Percentiles rank a stretch among this genome's conserved stretches.
These are phyloP conservation scores for Drosophila ercepeae DNA, from an alignment of 1,140 invertebrate genomes.

Conservation along the genomic window DNA sequence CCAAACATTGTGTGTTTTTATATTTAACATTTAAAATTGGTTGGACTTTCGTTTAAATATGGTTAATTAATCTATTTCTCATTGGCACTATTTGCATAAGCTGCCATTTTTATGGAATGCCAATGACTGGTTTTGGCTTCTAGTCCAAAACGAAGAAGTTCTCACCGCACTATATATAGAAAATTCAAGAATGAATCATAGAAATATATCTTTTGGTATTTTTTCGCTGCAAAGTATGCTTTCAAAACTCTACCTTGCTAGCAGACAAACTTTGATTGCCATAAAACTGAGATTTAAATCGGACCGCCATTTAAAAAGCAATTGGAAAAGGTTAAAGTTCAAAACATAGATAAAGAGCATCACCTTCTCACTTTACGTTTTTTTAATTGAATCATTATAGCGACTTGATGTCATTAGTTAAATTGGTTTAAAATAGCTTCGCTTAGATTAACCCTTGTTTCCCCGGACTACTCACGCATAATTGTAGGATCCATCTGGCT, in stretches of 20 bases:
- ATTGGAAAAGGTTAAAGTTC: constrained; percentile 27
- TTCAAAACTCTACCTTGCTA: not conserved
- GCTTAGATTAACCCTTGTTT: too few relatives aligned
- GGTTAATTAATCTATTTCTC: constrained; percentile 46
- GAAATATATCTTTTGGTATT: not conserved
- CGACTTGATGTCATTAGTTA: not conserved
- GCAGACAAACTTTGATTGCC: not conserved
- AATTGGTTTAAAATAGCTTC: too few relatives aligned
- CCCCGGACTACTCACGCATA: constrained; percentile 84
- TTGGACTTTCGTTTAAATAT: constrained; percentile 31
- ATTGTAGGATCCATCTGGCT: constrained; percentile 87
- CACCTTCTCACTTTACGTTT: not conserved
- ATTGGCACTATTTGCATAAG: constrained; percentile 43
- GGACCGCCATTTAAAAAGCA: not conserved
- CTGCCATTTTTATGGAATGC: constrained; percentile 18
- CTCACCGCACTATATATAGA: not conserved
- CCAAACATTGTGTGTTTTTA: constrained; percentile 29
- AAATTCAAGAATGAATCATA: constrained; percentile 2
- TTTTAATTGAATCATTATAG: not conserved
- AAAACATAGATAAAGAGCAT: constrained; percentile 7
- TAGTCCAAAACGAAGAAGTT: not conserved
- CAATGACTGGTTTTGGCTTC: constrained; percentile 9
- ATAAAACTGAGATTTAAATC: not conserved
- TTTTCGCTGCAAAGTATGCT: constrained; percentile 29
- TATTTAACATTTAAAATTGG: constrained; percentile 55